Conservation (phyloP, 2,113 vertebrate species). For the Embiotoca jacksoni region DNA sequence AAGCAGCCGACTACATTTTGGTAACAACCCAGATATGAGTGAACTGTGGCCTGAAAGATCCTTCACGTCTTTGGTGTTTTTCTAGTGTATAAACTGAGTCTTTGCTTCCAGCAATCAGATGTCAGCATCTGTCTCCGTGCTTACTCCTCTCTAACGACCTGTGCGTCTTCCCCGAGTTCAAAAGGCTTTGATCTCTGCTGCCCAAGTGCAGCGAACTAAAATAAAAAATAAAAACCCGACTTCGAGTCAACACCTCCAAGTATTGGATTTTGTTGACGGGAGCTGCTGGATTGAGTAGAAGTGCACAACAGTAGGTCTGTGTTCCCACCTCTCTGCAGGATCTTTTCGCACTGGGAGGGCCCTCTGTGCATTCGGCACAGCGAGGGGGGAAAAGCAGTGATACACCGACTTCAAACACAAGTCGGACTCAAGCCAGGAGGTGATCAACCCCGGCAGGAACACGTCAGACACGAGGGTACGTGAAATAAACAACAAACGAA, state of each 20-base stretch:
- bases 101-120: neutral
- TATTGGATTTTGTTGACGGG: slow-evolving; percentile 32
- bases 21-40: too few species aligned
- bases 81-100: too few species aligned
- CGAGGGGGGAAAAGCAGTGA: too few species aligned
- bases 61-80: too few species aligned
- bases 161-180: slow-evolving; percentile 27
- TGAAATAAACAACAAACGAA: neutral
- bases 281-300: neutral
- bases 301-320: too few species aligned
- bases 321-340: slow-evolving; percentile 1
- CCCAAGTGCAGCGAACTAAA: slow-evolving; percentile 20
- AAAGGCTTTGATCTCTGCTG: slow-evolving; percentile 37
- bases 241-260: slow-evolving; percentile 29
- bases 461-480: slow-evolving; percentile 4
- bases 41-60: too few species aligned
- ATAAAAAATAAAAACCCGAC: slow-evolving; percentile 34
- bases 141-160: slow-evolving; percentile 11
- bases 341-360: neutral
- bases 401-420: too few species aligned
- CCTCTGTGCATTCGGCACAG: slow-evolving; percentile 2
- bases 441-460: slow-evolving; percentile 9
- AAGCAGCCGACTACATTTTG: too few species aligned
- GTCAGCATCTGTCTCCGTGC: neutral
- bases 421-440: slow-evolving; percentile 15